These are phyloP conservation scores for Cosmia trapezina DNA, from an alignment of 2,888 invertebrate genomes.

Conservation along the genomic window DNA sequence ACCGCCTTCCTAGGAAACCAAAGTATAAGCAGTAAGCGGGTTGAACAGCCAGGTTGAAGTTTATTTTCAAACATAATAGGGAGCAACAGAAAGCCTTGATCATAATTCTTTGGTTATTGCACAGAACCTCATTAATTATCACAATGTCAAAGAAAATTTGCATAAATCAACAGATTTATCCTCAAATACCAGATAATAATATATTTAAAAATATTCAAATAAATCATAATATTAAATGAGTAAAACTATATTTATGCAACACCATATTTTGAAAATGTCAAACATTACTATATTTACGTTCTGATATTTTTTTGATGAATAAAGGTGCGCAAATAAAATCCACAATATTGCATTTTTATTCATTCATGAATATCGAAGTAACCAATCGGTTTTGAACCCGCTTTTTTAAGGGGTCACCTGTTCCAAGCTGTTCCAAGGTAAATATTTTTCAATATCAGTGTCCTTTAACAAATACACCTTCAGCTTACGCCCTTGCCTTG, in stretches of 20 bases:
- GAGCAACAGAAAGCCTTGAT: neutral
- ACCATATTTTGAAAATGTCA: slow-evolving; percentile 9
- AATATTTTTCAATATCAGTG: no score
- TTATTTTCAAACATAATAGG: neutral
- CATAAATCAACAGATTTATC: neutral
- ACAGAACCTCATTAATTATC: neutral
- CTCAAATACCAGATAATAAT: neutral
- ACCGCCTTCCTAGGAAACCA: no score
- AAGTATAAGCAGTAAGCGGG: neutral
- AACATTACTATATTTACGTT: neutral
- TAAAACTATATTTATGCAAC: neutral
- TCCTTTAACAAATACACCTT: no score
- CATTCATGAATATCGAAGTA: neutral
- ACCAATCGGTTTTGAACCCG: neutral
- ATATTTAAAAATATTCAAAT: neutral
- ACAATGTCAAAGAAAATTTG: slow-evolving; percentile 3
- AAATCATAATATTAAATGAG: neutral
- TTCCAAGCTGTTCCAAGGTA: no score
- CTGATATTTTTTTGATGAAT: slow-evolving; percentile 7
- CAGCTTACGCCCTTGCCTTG: no score
- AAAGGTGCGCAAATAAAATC: neutral
- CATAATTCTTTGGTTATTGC: neutral
- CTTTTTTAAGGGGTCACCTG: no score
- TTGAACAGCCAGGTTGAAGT: neutral
- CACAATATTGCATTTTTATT: neutral